A percentile compares a stretch with the other conserved stretches of the same genome.
phyloP scores from a whole-genome alignment of 2,888 invertebrate species.

The Lochmaea crataegi region DNA sequence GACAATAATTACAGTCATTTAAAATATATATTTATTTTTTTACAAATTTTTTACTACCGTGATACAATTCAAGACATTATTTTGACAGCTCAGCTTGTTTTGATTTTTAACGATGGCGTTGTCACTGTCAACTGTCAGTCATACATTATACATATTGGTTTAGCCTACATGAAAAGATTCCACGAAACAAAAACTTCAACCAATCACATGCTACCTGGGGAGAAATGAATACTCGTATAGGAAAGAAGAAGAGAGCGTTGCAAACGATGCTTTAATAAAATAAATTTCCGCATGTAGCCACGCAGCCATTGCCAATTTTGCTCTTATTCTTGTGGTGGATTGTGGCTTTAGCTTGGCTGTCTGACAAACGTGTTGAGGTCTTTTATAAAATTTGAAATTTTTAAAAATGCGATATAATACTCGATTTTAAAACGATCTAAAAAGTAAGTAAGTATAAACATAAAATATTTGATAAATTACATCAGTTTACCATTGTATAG shows the following conservation, averaged over 20 bases:
- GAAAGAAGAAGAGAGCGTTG: neutral
- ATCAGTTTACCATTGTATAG: neutral
- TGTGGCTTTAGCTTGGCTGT: slow-evolving; percentile 28
- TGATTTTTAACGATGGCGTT: neutral
- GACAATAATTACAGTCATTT: neutral
- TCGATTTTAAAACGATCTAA: neutral
- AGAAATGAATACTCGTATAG: neutral
- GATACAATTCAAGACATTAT: neutral
- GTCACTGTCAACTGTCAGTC: neutral
- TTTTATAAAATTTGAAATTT: slow-evolving; percentile 22
- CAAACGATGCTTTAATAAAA: neutral
- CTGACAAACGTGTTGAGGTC: slow-evolving; percentile 27
- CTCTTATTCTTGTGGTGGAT: slow-evolving; percentile 9
- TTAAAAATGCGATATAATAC: slow-evolving; percentile 8
- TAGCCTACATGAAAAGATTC: neutral
- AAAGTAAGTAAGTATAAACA: neutral
- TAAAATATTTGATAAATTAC: neutral
- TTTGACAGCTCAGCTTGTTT: slow-evolving; percentile 3
- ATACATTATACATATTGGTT: neutral
- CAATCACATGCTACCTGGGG: neutral
- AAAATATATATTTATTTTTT: neutral
- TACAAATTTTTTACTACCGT: neutral
- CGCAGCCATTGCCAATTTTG: slow-evolving; percentile 31
- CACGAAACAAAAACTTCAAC: neutral
- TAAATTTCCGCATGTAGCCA: neutral